Evolutionary conservation across 2,797 vertebrate species (phyloP).

Genomic region (Tympanoctomys barrerae): DNA sequence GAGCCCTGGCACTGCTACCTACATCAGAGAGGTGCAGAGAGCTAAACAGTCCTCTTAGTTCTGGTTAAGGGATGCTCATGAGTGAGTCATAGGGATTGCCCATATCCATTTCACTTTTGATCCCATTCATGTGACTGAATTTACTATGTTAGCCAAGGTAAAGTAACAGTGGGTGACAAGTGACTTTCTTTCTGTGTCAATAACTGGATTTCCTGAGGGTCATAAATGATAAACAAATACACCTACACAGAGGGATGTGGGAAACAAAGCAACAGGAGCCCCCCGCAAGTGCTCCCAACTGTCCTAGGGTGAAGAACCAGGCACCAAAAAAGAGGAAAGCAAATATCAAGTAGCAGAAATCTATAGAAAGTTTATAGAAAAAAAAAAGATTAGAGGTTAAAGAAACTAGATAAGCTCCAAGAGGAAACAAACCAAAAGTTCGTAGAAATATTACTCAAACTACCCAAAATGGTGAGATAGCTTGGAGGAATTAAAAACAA

Average conservation of each 20-base stretch:
- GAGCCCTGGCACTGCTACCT: neutral
- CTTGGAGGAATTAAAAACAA: slow-evolving; percentile 32
- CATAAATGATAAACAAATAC: neutral
- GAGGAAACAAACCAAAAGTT: neutral
- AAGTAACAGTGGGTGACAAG: neutral
- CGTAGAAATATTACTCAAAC: neutral
- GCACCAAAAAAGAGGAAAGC: neutral
- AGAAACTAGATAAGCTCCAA: neutral
- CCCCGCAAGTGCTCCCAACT: neutral
- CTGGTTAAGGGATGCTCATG: neutral
- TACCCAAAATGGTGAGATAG: neutral
- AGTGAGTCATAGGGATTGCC: neutral
- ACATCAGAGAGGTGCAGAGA: neutral
- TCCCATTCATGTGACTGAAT: neutral
- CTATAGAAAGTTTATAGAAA: neutral
- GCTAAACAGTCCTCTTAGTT: neutral
- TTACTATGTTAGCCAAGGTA: neutral
- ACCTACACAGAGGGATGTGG: neutral
- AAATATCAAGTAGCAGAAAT: neutral
- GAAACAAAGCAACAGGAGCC: neutral
- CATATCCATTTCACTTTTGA: neutral
- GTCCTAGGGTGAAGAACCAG: neutral
- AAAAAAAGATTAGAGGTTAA: neutral
- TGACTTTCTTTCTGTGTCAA: neutral
- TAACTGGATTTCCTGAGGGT: neutral